These are phyloP conservation scores for Julus scandinavius DNA, from an alignment of 2,888 invertebrate species.

Conservation along the genomic window DNA sequence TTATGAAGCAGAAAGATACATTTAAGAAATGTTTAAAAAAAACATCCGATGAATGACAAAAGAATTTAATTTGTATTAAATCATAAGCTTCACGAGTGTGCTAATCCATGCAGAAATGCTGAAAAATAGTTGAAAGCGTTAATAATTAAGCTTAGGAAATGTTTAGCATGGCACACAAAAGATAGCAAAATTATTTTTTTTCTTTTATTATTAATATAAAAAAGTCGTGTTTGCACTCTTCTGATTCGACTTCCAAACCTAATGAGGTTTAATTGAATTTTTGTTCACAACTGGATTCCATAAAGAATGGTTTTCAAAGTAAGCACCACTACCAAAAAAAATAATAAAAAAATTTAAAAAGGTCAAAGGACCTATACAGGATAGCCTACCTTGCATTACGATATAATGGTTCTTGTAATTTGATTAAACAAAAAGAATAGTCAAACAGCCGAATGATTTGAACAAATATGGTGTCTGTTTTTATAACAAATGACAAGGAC, in stretches of 20 bases:
- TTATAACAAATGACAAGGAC: too few relatives aligned
- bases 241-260: not conserved
- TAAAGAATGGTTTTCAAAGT: too few relatives aligned
- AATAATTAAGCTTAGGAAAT: not conserved
- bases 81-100: constrained; percentile 12
- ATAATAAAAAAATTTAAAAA: too few relatives aligned
- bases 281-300: not conserved
- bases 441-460: too few relatives aligned
- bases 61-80: constrained; percentile 36
- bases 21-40: not conserved
- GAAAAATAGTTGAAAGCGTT: not conserved
- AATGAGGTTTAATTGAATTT: constrained; percentile 5
- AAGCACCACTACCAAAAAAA: too few relatives aligned
- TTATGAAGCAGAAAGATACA: not conserved
- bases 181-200: not conserved
- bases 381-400: too few relatives aligned
- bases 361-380: too few relatives aligned
- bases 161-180: not conserved
- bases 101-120: not conserved
- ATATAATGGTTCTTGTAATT: too few relatives aligned
- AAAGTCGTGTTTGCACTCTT: not conserved
- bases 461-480: too few relatives aligned
- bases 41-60: constrained; percentile 11
- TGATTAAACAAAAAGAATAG: too few relatives aligned
- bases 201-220: not conserved